These are phyloP conservation scores for Aphyosemion australe DNA, from an alignment of 2,113 vertebrate genomes.

Conservation along the genomic window DNA sequence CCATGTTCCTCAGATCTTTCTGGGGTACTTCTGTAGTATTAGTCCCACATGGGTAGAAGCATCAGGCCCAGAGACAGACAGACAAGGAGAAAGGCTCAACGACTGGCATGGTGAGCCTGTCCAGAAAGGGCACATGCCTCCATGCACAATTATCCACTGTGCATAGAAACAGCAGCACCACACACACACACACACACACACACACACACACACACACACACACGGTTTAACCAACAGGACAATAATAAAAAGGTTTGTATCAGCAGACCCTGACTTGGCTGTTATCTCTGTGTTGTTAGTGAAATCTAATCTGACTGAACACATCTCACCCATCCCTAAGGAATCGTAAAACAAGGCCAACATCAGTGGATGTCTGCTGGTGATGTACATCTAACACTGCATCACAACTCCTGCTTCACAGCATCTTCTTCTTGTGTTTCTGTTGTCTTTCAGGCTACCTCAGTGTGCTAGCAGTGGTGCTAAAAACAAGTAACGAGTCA, in stretches of 20 bases:
- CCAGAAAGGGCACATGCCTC: constrained; percentile 74
- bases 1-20: constrained; percentile 42
- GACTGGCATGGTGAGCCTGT: constrained; percentile 65
- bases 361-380: constrained; percentile 27
- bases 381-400: constrained; percentile 25
- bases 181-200: constrained; percentile 31
- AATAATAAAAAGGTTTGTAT: constrained; percentile 17
- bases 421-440: constrained; percentile 12
- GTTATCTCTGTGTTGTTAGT: constrained; percentile 51
- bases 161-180: constrained; percentile 59
- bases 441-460: constrained; percentile 82
- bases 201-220: constrained; percentile 44
- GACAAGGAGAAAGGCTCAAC: constrained; percentile 37
- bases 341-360: constrained; percentile 34
- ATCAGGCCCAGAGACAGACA: constrained; percentile 40
- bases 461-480: constrained; percentile 84
- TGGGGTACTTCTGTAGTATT: constrained; percentile 56
- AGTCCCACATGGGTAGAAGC: constrained; percentile 58
- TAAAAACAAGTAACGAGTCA: constrained; percentile 82
- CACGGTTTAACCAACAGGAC: constrained; percentile 60
- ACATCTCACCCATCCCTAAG: constrained; percentile 27
- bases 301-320: constrained; percentile 42
- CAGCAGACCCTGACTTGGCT: constrained; percentile 27
- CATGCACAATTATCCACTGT: constrained; percentile 67
- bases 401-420: constrained; percentile 34